Conservation (phyloP, 2,797 vertebrate species). For the Momotus momota region DNA sequence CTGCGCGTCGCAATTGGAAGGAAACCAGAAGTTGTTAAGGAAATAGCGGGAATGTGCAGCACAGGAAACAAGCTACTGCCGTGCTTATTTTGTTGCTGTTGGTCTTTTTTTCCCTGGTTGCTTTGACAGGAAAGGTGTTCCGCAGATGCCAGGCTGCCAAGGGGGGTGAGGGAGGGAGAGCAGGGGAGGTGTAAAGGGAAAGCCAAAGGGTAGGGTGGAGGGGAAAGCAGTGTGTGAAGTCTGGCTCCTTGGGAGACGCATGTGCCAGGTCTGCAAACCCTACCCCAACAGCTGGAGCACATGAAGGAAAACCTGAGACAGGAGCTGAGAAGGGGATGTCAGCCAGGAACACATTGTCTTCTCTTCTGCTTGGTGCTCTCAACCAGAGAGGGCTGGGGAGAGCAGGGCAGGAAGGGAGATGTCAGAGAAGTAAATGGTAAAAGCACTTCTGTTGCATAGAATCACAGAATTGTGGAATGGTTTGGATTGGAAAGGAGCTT, state of each 20-base stretch:
- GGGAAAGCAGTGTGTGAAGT: background rate
- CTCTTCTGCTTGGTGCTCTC: background rate
- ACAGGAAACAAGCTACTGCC: background rate
- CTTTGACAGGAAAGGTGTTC: conserved; percentile 33
- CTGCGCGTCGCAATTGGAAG: rapidly evolving
- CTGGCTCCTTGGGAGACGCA: conserved; percentile 13
- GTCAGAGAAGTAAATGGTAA: background rate
- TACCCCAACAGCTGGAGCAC: background rate
- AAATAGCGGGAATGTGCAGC: background rate
- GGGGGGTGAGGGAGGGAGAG: background rate
- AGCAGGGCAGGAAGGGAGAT: background rate
- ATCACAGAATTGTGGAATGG: background rate
- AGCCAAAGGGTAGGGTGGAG: background rate
- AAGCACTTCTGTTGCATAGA: background rate
- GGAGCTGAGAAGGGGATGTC: background rate
- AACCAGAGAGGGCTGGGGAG: background rate
- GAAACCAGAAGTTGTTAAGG: background rate
- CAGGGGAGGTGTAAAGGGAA: too few relatives aligned
- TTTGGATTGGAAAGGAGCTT: background rate
- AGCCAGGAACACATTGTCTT: rapidly evolving
- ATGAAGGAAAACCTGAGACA: background rate
- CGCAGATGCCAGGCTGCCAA: background rate
- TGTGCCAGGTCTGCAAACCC: background rate
- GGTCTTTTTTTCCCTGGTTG: background rate
- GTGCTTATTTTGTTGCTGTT: background rate